Base-by-base conservation (phyloP, 2,888 invertebrate species). In the Drosophila subsilvestris region DNA sequence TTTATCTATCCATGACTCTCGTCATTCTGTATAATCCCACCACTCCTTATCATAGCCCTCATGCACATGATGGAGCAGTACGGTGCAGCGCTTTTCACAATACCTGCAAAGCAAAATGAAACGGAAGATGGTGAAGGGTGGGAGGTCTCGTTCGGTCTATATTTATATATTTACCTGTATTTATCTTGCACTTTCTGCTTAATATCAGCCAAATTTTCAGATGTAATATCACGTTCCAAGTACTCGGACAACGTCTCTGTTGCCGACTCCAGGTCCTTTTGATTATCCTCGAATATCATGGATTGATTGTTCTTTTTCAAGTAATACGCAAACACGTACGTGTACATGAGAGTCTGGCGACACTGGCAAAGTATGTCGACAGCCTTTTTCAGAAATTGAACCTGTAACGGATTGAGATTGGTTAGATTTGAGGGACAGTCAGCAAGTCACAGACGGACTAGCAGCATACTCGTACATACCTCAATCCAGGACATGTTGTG, bases 401-500 rank as follows among this genome's bases (percentile, higher is more conserved):
- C 98, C 96, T n/a, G n/a, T n/a, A n/a, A n/a, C n/a, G n/a, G n/a
- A n/a, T n/a, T n/a, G n/a, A n/a, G n/a, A n/a, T n/a, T n/a, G n/a
- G n/a, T n/a, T n/a, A n/a, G n/a, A n/a, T n/a, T n/a, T n/a, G n/a
- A n/a, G n/a, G n/a, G n/a, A n/a, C n/a, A 37, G 22, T 3, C 22
- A 22, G 22, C n/a, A n/a, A n/a, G n/a, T n/a, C n/a, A n/a, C n/a
- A n/a, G 22, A 22, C 22, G 4, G 3, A 22, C 22, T 22, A 3
- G 22, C 3, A 22, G 22, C 22, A 22, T 22, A 22, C 22, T 3
- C 4, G 22, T 22, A 37, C 80, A 48, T 83, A 96, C 96, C 95
- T 99, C 99, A 89, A 99, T 99, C 99, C 99, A 99, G 80, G 98
- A 98, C 98, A 99, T 99, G 92, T 98, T 98, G 92, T 98, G 98